Evolutionary conservation across 2,888 invertebrate genomes (phyloP).

Genomic region (Pherbina coryleti): DNA sequence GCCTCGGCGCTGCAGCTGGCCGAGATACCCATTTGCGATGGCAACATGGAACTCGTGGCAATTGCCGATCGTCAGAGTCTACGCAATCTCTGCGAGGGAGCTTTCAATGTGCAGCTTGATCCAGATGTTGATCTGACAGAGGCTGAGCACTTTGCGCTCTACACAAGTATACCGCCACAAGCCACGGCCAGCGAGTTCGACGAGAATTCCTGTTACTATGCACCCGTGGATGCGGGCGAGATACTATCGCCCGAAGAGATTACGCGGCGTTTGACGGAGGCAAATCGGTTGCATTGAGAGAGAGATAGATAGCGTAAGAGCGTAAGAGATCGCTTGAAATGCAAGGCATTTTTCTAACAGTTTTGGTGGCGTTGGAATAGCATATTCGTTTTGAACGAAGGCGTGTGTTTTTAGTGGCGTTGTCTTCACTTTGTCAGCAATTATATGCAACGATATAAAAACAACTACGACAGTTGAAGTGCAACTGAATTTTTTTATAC

Average conservation of each 20-base stretch:
- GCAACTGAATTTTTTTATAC: conserved; percentile 1
- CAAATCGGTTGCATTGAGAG: conserved; percentile 56
- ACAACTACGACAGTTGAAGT: conserved; percentile 15
- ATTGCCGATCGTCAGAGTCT: conserved; percentile 70
- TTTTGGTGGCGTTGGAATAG: conserved; percentile 3
- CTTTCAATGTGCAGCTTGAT: conserved; percentile 68
- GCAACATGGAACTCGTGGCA: conserved; percentile 74
- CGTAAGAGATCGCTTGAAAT: neutral
- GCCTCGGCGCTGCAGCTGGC: conserved; percentile 69
- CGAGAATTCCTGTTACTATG: conserved; percentile 88
- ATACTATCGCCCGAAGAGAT: conserved; percentile 72
- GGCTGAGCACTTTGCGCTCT: conserved; percentile 89
- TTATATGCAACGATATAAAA: conserved; percentile 5
- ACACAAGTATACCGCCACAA: conserved; percentile 87
- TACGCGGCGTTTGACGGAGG: conserved; percentile 63
- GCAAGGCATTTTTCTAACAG: neutral
- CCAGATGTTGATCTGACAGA: conserved; percentile 81
- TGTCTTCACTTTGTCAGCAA: neutral
- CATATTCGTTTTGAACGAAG: too few relatives aligned
- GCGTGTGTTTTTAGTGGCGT: neutral
- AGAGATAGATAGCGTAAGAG: neutral
- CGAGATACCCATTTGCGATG: conserved; percentile 69
- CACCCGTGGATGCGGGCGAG: conserved; percentile 84
- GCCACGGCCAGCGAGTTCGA: conserved; percentile 91
- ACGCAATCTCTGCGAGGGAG: conserved; percentile 68